These are phyloP conservation scores for Montipora cactus DNA, from an alignment of 64 coral and sea anemone species.

Conservation along the genomic window DNA sequence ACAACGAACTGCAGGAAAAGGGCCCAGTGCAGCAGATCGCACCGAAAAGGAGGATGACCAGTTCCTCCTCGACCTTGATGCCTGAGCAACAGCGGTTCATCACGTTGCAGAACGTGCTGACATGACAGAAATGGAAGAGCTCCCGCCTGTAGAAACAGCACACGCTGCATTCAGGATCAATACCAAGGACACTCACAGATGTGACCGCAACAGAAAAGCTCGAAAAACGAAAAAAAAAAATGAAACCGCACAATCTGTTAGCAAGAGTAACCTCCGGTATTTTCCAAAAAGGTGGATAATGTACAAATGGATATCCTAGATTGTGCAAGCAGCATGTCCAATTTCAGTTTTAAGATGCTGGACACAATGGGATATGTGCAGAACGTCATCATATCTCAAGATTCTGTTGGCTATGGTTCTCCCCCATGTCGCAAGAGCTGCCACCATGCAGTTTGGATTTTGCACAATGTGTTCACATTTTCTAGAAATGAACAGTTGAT, in stretches of 20 bases:
- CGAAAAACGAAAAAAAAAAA: conserved; percentile 31
- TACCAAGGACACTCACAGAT: conserved; percentile 50
- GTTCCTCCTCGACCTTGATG: conserved; percentile 13
- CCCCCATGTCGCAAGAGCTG: background rate
- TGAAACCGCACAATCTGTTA: background rate
- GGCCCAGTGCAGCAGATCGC: conserved; percentile 46
- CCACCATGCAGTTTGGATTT: conserved; percentile 61
- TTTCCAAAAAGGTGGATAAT: conserved; percentile 48
- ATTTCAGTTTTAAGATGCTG: conserved; percentile 52
- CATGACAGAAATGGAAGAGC: conserved; percentile 10
- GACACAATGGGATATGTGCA: conserved; percentile 67
- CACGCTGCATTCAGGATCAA: conserved; percentile 10
- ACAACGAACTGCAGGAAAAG: conserved; percentile 17
- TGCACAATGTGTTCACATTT: conserved; percentile 58
- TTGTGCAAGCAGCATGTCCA: background rate
- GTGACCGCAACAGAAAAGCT: conserved; percentile 18
- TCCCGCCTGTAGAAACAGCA: conserved; percentile 17
- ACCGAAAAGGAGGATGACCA: conserved; percentile 26
- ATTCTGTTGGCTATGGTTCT: conserved; percentile 32
- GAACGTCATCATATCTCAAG: conserved; percentile 28
- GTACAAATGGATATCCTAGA: conserved; percentile 58
- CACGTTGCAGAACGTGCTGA: conserved; percentile 1
- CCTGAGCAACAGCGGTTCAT: conserved; percentile 34
- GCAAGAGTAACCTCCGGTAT: conserved; percentile 26
- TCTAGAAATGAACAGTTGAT: conserved; percentile 47